Evolutionary conservation across 37 sponge, comb jelly and placozoan species (phyloP), one percentile per base, ranked within the genome.

Genomic region (Axinella damicornis): DNA sequence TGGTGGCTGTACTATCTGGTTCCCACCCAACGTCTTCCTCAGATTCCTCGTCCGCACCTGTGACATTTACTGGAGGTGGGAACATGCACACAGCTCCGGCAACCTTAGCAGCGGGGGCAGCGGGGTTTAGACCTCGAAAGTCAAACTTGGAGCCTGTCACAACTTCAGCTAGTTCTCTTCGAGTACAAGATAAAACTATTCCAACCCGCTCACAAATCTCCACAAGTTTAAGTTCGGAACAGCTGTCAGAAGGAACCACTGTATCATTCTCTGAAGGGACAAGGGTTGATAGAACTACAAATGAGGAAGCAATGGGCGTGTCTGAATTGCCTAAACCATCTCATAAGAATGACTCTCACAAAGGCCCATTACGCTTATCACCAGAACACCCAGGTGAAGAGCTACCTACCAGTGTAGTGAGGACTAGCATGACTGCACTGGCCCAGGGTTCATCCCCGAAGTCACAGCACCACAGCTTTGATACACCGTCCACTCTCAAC

Each of bases 1-100:
- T 89, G 21, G 90, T 89, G 24, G 90, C 80, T 1, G 85, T 62
- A 20, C 67, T 83, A 34, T 71, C 90, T 18, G 64, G 71, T 0
- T 68, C 82, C 0, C 69, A 76, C 13, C 18, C 78, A 46, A 46
- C 6, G 4, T 12, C 46, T 9, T 46, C 46, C 9, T 46, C 46
- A 9, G 4, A 12, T 46, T 46, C 46, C 46, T 46, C 46, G 6
- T 46, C 46, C 46, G 4, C 46, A 46, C 46, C 46, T 46, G n/a
- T n/a, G n/a, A n/a, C 46, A 46, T 46, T 9, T 46, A 46, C 46
- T 46, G 67, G 67, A 15, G 63, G 12, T 27, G 64, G n/a, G 64
- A 34, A 34, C 67, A 34, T 25, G 28, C 33, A 17, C 18, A 34
- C 33, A 24, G 18, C 56, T 40, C 28, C 75, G 14, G 32, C 28